Evolutionary conservation across 2,888 invertebrate genomes (phyloP).

Genomic region (Cephus spinipes): DNA sequence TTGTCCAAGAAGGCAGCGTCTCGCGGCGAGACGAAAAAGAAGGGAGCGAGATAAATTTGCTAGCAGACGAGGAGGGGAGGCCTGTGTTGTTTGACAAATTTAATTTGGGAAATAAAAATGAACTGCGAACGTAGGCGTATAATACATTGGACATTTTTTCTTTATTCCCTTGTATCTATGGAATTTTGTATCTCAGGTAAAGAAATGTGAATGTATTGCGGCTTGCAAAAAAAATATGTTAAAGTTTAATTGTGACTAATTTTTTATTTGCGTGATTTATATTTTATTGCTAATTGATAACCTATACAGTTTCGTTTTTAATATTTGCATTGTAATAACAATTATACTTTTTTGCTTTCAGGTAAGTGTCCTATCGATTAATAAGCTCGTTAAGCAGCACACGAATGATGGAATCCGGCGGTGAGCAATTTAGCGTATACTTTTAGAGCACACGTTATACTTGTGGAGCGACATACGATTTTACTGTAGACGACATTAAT

Average conservation of each 20-base stretch:
- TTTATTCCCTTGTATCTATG: background rate
- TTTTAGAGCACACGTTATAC: background rate
- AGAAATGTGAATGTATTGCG: background rate
- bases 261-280: background rate
- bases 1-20: constrained; percentile 36
- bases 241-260: background rate
- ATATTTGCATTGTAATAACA: constrained; percentile 16
- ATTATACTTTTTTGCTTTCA: constrained; percentile 28
- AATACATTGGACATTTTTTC: background rate
- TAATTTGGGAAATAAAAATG: background rate
- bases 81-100: constrained; percentile 1
- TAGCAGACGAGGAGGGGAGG: constrained; percentile 34
- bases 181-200: background rate
- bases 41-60: constrained; percentile 30
- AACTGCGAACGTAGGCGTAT: background rate
- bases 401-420: constrained; percentile 20
- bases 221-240: background rate
- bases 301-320: background rate
- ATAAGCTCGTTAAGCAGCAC: constrained; percentile 8
- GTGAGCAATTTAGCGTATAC: background rate
- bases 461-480: background rate
- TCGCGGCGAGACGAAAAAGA: constrained; percentile 7
- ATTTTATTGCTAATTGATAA: background rate
- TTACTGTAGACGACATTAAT: constrained; percentile 33
- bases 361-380: constrained; percentile 36